Conservation (phyloP, 2,797 vertebrate genomes). For the Tympanoctomys barrerae region DNA sequence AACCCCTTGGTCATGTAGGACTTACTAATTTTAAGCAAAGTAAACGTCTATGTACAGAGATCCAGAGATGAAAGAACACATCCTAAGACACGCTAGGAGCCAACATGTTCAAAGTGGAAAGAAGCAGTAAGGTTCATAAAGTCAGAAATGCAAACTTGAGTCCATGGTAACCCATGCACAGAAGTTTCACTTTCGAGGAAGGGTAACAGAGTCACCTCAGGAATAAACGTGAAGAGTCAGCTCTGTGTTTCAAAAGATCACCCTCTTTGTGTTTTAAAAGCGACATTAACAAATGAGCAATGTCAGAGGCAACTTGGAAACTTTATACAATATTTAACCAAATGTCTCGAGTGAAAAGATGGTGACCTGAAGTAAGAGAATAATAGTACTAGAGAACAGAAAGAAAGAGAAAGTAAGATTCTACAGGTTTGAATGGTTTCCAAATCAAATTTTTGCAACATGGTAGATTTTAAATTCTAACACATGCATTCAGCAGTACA, state of each 20-base stretch:
- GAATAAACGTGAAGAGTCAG: not conserved
- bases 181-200: not conserved
- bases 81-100: not conserved
- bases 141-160: not conserved
- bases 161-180: not conserved
- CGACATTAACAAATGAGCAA: not conserved
- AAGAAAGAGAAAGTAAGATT: not conserved
- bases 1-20: not conserved
- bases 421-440: not conserved
- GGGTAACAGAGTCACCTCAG: constrained; percentile 1
- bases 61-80: not conserved
- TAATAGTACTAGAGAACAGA: not conserved
- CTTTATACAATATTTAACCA: not conserved
- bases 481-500: not conserved
- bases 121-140: not conserved
- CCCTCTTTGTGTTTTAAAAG: not conserved
- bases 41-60: not conserved
- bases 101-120: not conserved
- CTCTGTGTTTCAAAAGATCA: not conserved
- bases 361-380: not conserved
- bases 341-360: not conserved
- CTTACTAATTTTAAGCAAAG: not conserved
- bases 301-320: not conserved
- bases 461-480: constrained; percentile 6
- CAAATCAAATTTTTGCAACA: constrained; percentile 40